A percentile compares a stretch with the other conserved stretches of the same genome.
phyloP scores from a whole-genome alignment of 2,113 vertebrate species.

The Callaeas wilsoni region DNA sequence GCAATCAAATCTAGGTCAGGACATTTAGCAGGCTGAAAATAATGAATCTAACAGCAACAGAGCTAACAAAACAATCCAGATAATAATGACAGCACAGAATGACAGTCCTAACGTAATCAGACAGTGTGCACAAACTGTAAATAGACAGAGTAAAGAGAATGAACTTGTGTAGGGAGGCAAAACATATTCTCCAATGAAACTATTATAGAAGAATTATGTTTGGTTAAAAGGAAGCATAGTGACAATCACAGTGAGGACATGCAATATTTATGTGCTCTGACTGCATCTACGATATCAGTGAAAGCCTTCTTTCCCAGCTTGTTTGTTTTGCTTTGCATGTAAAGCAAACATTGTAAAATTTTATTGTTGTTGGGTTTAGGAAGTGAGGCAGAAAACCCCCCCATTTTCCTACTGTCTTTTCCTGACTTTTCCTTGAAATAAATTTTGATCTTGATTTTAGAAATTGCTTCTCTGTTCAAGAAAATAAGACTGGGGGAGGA shows the following conservation, averaged over 20 bases:
- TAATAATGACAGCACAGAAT: constrained; percentile 51
- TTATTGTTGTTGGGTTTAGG: not conserved
- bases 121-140: constrained; percentile 40
- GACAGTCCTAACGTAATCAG: constrained; percentile 53
- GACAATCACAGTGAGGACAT: constrained; percentile 33
- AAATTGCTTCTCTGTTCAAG: not conserved
- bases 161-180: constrained; percentile 21
- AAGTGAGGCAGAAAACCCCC: not conserved
- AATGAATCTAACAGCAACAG: constrained; percentile 57
- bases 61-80: constrained; percentile 63
- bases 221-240: constrained; percentile 42
- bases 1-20: constrained; percentile 68
- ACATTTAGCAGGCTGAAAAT: constrained; percentile 64
- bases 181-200: constrained; percentile 53
- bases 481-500: fast-evolving
- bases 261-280: constrained; percentile 37
- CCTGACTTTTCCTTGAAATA: not conserved
- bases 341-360: not conserved
- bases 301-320: not conserved
- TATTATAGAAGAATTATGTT: constrained; percentile 44
- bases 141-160: constrained; percentile 50
- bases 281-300: not conserved
- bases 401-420: not conserved
- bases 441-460: not conserved
- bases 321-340: not conserved